Percentiles rank a stretch among this genome's conserved stretches.
These are phyloP conservation scores for Anguilla pacifica DNA, from an alignment of 2,797 vertebrate genomes.

Conservation along the genomic window DNA sequence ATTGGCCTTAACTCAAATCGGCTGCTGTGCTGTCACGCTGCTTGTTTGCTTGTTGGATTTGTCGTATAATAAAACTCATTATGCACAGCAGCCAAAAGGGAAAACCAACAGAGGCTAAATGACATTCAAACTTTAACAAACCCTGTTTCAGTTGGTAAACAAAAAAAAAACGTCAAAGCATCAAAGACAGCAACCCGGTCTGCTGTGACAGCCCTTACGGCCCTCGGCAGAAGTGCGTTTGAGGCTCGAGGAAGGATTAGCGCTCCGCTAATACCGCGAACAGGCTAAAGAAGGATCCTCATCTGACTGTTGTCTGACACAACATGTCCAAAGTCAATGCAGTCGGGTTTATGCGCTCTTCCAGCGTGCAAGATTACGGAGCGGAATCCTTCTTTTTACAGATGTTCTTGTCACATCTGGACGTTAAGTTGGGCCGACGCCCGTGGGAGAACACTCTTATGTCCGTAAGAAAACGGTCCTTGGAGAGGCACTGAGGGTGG, in stretches of 20 bases:
- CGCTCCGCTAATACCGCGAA: neutral
- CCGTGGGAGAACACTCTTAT: neutral
- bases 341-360: neutral
- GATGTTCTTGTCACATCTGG: conserved; percentile 9
- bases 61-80: neutral
- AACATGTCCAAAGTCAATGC: conserved; percentile 4
- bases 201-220: neutral
- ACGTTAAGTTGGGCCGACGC: neutral
- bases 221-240: neutral
- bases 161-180: neutral
- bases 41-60: neutral
- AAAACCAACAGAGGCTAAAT: neutral
- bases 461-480: neutral
- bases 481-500: neutral
- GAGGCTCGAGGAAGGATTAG: neutral
- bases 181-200: neutral
- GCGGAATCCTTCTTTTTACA: neutral
- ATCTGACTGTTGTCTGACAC: neutral
- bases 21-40: neutral
- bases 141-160: neutral
- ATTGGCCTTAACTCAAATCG: neutral
- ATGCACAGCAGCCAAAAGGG: neutral
- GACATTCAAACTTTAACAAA: neutral
- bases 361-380: neutral
- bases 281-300: conserved; percentile 6